Evolutionary conservation across 30 jellyfish, hydroid and myxozoan species (phyloP), one percentile per base, ranked within the genome.

Genomic region (Rhopilema esculentum): DNA sequence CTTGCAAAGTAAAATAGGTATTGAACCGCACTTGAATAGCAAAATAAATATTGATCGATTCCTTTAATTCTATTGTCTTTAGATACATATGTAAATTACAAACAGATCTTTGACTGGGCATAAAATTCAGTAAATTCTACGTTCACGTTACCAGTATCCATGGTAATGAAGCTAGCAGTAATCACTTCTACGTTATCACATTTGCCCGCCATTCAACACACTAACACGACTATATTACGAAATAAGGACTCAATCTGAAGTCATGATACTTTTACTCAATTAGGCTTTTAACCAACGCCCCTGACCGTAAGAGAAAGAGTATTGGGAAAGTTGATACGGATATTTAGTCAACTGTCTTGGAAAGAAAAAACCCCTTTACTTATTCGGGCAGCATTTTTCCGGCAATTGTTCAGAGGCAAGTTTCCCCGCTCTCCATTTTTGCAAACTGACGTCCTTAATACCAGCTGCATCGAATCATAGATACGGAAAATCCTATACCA

Each of bases 41-140:
- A 73, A 75, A 85, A 85, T 85, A 85, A 85, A 72, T 76, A 85
- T 85, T 75, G 62, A 73, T 73, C 77, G 28, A 73, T 66, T 75
- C 67, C 20, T 26, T 64, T 24, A 30, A 85, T 85, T 63, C 76
- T 48, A 85, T 72, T 75, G 92, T 85, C 94, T 73, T 50, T 74
- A 21, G n/a, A n/a, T 73, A 74, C 88, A 85, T 23, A 40, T 27
- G 33, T 64, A 72, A 65, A 85, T 85, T 75, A 85, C 88, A 76
- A 74, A 73, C 49, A 68, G 72, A 33, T 24, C 68, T 61, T 48
- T 68, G 64, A 79, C 69, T 21, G 69, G 19, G 62, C 33, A 83
- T 25, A 67, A 74, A 75, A 85, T 73, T 68, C 77, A 62, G 49
- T 74, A 84, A 79, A 75, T 75, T 49, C 94, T 77, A 72, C 31